Evolutionary conservation across 1,140 invertebrate species (phyloP).

Genomic region (Phymorhynchus buccinoides): DNA sequence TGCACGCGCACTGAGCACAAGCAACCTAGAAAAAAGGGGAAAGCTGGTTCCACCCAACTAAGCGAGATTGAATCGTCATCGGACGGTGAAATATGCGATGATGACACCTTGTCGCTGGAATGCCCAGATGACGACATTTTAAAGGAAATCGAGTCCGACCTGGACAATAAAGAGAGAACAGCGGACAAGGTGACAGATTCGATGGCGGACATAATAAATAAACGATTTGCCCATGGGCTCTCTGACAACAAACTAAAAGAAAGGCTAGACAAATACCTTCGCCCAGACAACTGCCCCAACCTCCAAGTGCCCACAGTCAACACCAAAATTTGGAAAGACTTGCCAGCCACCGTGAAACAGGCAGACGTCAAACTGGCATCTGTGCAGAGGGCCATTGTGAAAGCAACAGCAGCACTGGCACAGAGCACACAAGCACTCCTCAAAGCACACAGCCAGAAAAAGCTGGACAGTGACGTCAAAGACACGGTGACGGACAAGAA

Average conservation of each 20-base stretch:
- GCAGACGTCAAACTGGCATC: not conserved
- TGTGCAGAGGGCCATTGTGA: not conserved
- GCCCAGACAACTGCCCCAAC: not conserved
- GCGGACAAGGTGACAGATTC: not conserved
- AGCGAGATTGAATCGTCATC: not conserved
- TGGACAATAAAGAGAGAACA: not conserved
- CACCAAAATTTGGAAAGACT: not conserved
- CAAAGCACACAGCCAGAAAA: not conserved
- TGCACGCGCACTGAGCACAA: not conserved
- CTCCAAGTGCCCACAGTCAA: not conserved
- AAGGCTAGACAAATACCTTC: not conserved
- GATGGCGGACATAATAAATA: slow-evolving; percentile 3
- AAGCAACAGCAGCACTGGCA: not conserved
- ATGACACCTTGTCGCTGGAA: not conserved
- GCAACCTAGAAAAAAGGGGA: not conserved
- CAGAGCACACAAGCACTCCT: not conserved
- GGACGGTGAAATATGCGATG: not conserved
- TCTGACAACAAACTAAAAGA: not conserved
- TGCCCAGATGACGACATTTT: not conserved
- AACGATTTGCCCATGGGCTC: not conserved
- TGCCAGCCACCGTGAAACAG: not conserved
- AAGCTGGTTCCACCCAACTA: not conserved
- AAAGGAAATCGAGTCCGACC: not conserved
- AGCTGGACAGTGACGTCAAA: not conserved
- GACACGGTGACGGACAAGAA: not conserved